phyloP scores from a whole-genome alignment of 2,797 vertebrate genomes.

The Pseudochaenichthys georgianus region DNA sequence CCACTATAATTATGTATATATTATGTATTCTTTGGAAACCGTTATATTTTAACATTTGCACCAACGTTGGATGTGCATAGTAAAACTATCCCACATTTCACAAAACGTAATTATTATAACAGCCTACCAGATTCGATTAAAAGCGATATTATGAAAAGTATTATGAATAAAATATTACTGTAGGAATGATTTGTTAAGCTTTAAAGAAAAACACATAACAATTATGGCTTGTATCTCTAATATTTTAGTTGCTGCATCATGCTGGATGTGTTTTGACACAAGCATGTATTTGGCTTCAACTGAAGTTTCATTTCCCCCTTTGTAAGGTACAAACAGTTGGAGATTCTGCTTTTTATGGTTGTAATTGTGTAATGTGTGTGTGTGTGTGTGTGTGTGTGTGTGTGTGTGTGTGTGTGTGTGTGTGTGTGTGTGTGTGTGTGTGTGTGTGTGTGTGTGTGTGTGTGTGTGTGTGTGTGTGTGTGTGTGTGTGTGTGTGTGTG shows the following conservation, averaged over 20 bases:
- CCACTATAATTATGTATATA: neutral
- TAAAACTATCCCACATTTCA: neutral
- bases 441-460: no score
- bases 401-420: no score
- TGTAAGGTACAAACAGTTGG: slow-evolving; percentile 38
- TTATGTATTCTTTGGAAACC: neutral
- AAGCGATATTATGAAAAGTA: no score
- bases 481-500: slow-evolving; percentile 1
- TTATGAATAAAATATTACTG: no score
- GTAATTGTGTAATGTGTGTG: slow-evolving; percentile 67
- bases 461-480: neutral
- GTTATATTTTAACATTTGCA: neutral
- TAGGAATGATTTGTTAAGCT: no score
- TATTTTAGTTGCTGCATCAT: neutral
- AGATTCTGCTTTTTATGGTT: slow-evolving; percentile 74
- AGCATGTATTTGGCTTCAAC: neutral
- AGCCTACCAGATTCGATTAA: neutral
- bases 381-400: neutral
- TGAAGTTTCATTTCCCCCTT: slow-evolving; percentile 74
- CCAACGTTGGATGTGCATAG: neutral
- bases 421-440: neutral
- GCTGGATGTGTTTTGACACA: neutral
- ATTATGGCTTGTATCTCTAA: neutral
- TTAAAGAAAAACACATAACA: neutral
- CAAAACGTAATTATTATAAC: neutral